Percentiles rank a stretch among this genome's conserved stretches.
These are phyloP conservation scores for Agriopis leucophaearia DNA, from an alignment of 2,888 invertebrate species.

Conservation along the genomic window DNA sequence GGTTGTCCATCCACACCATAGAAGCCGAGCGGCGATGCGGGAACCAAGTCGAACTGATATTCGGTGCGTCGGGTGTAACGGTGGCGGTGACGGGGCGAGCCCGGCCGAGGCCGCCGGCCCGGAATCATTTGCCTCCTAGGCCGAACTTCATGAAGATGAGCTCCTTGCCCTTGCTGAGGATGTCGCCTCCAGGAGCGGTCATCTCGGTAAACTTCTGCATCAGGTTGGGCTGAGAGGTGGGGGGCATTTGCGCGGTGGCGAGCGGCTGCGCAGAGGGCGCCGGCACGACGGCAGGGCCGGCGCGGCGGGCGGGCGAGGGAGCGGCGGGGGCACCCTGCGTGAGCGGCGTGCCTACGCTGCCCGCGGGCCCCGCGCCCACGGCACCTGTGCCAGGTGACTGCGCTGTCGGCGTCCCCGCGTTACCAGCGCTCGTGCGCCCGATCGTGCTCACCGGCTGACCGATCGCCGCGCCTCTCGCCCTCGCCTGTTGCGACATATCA, in stretches of 20 bases:
- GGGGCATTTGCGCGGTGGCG: conserved; percentile 71
- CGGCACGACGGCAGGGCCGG: conserved; percentile 75
- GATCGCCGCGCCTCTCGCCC: conserved; percentile 84
- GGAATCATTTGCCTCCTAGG: conserved; percentile 91
- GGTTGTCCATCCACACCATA: conserved; percentile 35
- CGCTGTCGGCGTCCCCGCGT: conserved; percentile 76
- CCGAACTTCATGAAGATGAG: conserved; percentile 98
- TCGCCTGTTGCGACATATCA: conserved; percentile 70
- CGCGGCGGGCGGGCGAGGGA: conserved; percentile 81
- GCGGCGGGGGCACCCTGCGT: conserved; percentile 53
- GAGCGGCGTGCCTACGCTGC: conserved; percentile 47
- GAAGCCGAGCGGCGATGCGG: conserved; percentile 23
- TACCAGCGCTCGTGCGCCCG: conserved; percentile 89
- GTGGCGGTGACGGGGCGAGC: conserved; percentile 42
- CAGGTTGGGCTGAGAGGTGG: conserved; percentile 89
- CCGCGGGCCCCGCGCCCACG: conserved; percentile 45
- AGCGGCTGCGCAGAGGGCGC: conserved; percentile 79
- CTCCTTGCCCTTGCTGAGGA: conserved; percentile 96
- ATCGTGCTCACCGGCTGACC: conserved; percentile 80
- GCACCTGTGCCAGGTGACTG: conserved; percentile 70
- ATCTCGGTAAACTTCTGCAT: conserved; percentile 96
- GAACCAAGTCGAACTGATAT: conserved; percentile 37
- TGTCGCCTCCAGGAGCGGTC: conserved; percentile 95
- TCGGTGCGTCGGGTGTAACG: conserved; percentile 49
- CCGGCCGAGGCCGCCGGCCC: conserved; percentile 65